Evolutionary conservation across 2,113 vertebrate genomes (phyloP).

Genomic region (Ascaphus truei): DNA sequence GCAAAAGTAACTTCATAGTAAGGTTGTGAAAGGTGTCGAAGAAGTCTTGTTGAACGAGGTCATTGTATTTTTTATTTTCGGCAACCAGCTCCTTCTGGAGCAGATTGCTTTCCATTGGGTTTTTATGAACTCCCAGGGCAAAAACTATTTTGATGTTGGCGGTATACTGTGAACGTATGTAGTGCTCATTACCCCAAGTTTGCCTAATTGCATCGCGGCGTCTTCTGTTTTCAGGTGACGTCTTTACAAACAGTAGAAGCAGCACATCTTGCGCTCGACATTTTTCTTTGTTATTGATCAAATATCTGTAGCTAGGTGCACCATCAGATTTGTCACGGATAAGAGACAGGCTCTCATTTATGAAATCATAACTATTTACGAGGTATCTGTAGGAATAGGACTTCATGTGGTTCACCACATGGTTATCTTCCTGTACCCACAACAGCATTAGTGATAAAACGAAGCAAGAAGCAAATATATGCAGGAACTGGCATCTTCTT

Average conservation of each 20-base stretch:
- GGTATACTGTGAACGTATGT: slow-evolving; percentile 55
- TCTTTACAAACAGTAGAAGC: slow-evolving; percentile 85
- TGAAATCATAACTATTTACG: slow-evolving; percentile 81
- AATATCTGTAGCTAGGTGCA: slow-evolving; percentile 61
- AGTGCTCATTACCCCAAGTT: slow-evolving; percentile 86
- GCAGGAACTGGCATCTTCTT: slow-evolving; percentile 73
- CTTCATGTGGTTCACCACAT: slow-evolving; percentile 76
- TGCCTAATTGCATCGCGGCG: slow-evolving; percentile 75
- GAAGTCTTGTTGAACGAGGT: slow-evolving; percentile 89
- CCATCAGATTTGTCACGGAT: slow-evolving; percentile 52
- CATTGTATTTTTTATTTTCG: slow-evolving; percentile 67
- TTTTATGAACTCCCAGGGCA: slow-evolving; percentile 65
- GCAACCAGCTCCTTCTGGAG: slow-evolving; percentile 58
- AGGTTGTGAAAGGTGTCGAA: slow-evolving; percentile 89
- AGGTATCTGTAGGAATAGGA: slow-evolving; percentile 87
- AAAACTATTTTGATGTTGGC: slow-evolving; percentile 80
- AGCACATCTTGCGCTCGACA: slow-evolving; percentile 73
- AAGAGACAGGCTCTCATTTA: slow-evolving; percentile 70
- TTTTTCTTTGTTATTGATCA: slow-evolving; percentile 77
- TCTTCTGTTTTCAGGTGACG: slow-evolving; percentile 72
- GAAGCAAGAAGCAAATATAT: slow-evolving; percentile 71
- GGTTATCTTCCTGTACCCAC: slow-evolving; percentile 73
- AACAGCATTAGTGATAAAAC: slow-evolving; percentile 74
- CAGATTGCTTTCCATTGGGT: slow-evolving; percentile 13
- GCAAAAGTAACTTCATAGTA: slow-evolving; percentile 82